Base-by-base conservation (phyloP, 2,888 invertebrate genomes). In the Leptinotarsa rubiginosa region DNA sequence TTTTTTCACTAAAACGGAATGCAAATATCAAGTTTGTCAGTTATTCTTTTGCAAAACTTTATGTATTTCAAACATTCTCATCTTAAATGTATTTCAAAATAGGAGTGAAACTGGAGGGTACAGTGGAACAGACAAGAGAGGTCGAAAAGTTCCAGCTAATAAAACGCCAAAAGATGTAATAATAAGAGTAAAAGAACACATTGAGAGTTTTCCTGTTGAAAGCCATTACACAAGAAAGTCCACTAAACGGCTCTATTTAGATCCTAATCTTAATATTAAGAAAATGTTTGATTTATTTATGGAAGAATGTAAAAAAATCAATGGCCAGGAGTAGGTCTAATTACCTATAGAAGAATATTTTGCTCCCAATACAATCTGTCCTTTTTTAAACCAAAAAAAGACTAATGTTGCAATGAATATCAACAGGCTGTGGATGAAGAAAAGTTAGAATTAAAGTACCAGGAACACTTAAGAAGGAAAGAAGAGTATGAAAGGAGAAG, bases 161-260 rank as follows among this genome's bases (percentile, higher is more conserved):
- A 68, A 72, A 67, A 68, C 72, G 64, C 65, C 66, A 52, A 56
- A 72, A 56, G 72, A 54, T 20, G 66, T 72, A 41, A 49, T 47
- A 52, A 18, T 41, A n/a, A 64, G 64, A 54, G 72, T 71, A 2
- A 71, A 75, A 68, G 52, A 75, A 22, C 71, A 75, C 65, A 75
- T 75, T 25, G 74, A 74, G 25, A 71, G 68, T 54, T 75, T 75
- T 68, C 75, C 75, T 5, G 25, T 71, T 3, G 68, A 71, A 71
- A 71, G 71, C 65, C 75, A 75, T 65, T 75, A 75, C 22, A 71
- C 68, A 47, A 71, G 70, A 31, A 66, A 74, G 59, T 70, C 62
- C 25, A 70, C n/a, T 12, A 66, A 70, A 70, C 47, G 65, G 41
- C 67, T 59, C 18, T 71, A 70, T 47, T 18, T 74, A 41, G 59